phyloP scores from a whole-genome alignment of 2,113 vertebrate genomes.

The Syrmaticus mikado region DNA sequence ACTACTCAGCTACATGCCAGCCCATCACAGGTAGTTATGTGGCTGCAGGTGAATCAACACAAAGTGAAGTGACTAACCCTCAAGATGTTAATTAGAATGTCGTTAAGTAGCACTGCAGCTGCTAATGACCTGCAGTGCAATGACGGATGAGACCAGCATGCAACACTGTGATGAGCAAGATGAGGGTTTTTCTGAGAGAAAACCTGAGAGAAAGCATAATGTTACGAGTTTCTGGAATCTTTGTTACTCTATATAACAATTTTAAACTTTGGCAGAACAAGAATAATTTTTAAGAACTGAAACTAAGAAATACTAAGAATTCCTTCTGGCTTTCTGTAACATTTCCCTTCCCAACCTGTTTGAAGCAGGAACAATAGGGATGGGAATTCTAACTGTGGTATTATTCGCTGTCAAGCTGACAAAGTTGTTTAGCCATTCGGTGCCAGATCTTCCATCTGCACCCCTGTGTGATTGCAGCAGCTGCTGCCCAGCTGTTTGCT shows the following conservation, averaged over 20 bases:
- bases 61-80: neutral
- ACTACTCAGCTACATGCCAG: neutral
- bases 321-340: neutral
- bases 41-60: neutral
- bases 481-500: neutral
- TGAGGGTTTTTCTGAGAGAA: neutral
- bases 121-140: neutral
- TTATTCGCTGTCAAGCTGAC: neutral
- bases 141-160: neutral
- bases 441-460: neutral
- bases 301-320: neutral
- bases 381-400: neutral
- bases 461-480: neutral
- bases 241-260: neutral
- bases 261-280: neutral
- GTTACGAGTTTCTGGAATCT: neutral
- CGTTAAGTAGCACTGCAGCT: neutral
- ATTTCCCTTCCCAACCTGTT: neutral
- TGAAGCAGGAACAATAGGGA: neutral
- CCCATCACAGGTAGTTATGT: no score
- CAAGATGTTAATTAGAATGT: neutral
- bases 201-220: neutral
- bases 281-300: neutral
- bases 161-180: neutral
- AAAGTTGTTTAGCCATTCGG: neutral